Evolutionary conservation across 2,797 vertebrate genomes (phyloP).

Genomic region (Chaetodon trifasciatus): DNA sequence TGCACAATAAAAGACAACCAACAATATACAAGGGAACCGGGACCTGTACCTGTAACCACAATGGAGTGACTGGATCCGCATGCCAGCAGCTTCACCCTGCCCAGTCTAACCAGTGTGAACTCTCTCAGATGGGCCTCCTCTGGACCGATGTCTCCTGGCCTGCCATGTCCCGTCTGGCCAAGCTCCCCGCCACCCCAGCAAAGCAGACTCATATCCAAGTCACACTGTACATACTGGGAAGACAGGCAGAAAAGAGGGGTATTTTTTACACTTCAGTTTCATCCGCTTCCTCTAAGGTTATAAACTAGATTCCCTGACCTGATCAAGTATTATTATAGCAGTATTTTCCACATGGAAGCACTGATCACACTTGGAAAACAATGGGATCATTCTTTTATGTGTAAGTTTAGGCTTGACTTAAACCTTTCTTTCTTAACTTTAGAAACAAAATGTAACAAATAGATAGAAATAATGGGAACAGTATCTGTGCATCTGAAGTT

Average conservation of each 20-base stretch:
- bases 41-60: slow-evolving; percentile 73
- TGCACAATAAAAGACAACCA: not conserved
- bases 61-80: slow-evolving; percentile 74
- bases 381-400: too few relatives aligned
- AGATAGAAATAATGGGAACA: too few relatives aligned
- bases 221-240: slow-evolving; percentile 29
- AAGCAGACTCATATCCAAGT: slow-evolving; percentile 55
- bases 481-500: too few relatives aligned
- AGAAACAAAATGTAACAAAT: too few relatives aligned
- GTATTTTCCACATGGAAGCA: not conserved
- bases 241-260: slow-evolving; percentile 9
- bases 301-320: not conserved
- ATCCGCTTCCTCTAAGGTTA: not conserved
- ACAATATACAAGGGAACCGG: not conserved
- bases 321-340: not conserved
- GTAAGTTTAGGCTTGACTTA: too few relatives aligned
- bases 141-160: slow-evolving; percentile 26
- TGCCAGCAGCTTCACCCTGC: slow-evolving; percentile 67
- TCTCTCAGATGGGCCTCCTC: slow-evolving; percentile 54
- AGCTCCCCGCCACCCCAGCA: slow-evolving; percentile 74
- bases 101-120: slow-evolving; percentile 46
- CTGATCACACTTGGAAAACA: too few relatives aligned
- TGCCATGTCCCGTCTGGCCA: slow-evolving; percentile 62
- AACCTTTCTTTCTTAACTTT: too few relatives aligned
- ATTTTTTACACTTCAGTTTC: not conserved